These are phyloP conservation scores for Rhinogobius similis DNA, from an alignment of 2,113 vertebrate species.

Conservation along the genomic window DNA sequence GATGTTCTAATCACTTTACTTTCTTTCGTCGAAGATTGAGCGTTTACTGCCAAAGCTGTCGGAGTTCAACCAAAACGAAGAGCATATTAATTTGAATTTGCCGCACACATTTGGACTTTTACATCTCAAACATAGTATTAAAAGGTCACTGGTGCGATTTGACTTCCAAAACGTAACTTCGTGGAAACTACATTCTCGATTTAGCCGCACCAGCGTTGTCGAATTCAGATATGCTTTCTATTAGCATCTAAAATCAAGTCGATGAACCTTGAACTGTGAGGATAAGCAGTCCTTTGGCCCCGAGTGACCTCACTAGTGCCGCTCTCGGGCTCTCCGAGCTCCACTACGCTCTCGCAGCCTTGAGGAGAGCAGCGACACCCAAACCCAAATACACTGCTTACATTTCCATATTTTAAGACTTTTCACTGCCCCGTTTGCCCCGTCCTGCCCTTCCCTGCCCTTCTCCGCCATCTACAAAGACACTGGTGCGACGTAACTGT, in stretches of 20 bases:
- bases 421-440: neutral
- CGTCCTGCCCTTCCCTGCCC: neutral
- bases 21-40: neutral
- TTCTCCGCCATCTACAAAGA: too few species aligned
- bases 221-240: neutral
- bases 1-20: constrained; percentile 8
- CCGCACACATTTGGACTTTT: too few species aligned
- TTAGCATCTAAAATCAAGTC: constrained; percentile 29
- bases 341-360: constrained; percentile 36
- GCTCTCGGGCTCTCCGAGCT: constrained; percentile 14
- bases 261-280: constrained; percentile 34
- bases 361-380: constrained; percentile 27
- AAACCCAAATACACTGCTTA: constrained; percentile 1
- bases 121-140: too few species aligned
- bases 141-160: too few species aligned
- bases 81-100: too few species aligned
- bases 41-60: constrained; percentile 10
- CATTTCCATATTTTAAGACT: constrained; percentile 1
- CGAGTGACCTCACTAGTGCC: constrained; percentile 7
- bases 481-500: too few species aligned
- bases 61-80: neutral
- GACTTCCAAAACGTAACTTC: too few species aligned
- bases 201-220: neutral
- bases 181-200: neutral
- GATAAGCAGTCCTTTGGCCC: constrained; percentile 26